phyloP scores from a whole-genome alignment of 1,140 invertebrate genomes.

The Helicorthomorpha holstii region DNA sequence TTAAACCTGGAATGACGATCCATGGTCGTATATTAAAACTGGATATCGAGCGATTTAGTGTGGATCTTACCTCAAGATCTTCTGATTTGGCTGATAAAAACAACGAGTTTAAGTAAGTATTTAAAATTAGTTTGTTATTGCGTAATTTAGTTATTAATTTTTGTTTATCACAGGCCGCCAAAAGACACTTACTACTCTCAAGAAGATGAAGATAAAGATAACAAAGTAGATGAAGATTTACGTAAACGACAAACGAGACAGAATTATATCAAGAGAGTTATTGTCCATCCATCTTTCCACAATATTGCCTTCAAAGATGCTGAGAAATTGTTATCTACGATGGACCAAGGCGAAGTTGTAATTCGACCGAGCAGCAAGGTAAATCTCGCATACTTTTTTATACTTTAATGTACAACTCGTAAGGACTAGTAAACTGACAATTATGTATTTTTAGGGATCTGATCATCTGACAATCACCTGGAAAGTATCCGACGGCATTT shows the following conservation, averaged over 20 bases:
- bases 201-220: constrained; percentile 64
- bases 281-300: constrained; percentile 92
- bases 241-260: constrained; percentile 60
- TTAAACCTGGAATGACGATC: constrained; percentile 67
- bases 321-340: constrained; percentile 70
- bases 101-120: constrained; percentile 60
- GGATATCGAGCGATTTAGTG: constrained; percentile 81
- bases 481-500: constrained; percentile 89
- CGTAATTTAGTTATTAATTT: constrained; percentile 3
- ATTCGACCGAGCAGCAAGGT: constrained; percentile 88
- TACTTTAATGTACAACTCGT: not conserved
- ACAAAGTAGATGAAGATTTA: constrained; percentile 55
- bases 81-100: constrained; percentile 85
- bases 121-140: not conserved
- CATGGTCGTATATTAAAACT: constrained; percentile 91
- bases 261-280: constrained; percentile 85
- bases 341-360: constrained; percentile 93
- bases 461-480: constrained; percentile 95
- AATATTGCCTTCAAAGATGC: constrained; percentile 89
- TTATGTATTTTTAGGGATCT: constrained; percentile 38
- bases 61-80: constrained; percentile 83
- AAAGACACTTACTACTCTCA: constrained; percentile 86
- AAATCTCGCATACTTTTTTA: too few relatives aligned
- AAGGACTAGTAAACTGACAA: not conserved
- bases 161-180: constrained; percentile 39